These are phyloP conservation scores for Amphipyra berbera DNA, from an alignment of 2,888 invertebrate genomes.

Conservation along the genomic window DNA sequence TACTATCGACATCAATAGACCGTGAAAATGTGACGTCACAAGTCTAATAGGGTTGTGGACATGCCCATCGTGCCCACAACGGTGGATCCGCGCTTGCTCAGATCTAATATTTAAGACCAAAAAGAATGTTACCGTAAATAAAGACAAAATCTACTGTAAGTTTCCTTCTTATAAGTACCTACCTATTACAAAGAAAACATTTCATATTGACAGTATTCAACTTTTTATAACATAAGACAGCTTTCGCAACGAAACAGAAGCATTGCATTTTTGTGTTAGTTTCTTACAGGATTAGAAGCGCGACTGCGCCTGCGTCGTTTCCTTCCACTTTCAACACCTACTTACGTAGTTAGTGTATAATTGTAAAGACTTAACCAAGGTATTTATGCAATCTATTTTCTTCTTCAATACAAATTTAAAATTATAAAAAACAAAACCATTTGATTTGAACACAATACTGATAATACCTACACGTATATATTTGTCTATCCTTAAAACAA, in stretches of 20 bases:
- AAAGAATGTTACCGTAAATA: too few relatives aligned
- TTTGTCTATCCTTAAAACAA: conserved; percentile 32
- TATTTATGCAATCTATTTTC: not conserved
- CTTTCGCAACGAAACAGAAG: not conserved
- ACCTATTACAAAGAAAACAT: not conserved
- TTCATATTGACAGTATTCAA: conserved; percentile 10
- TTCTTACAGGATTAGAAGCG: too few relatives aligned
- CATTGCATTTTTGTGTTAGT: not conserved
- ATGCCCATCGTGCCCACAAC: too few relatives aligned
- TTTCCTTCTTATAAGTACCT: too few relatives aligned
- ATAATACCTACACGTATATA: conserved; percentile 7
- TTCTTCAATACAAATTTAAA: not conserved
- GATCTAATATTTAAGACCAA: too few relatives aligned
- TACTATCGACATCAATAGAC: too few relatives aligned
- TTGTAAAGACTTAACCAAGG: not conserved
- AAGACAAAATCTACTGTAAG: too few relatives aligned
- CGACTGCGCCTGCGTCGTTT: too few relatives aligned
- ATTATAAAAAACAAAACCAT: not conserved
- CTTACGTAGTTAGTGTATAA: not conserved
- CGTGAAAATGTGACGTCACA: too few relatives aligned
- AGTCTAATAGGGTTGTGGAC: too few relatives aligned
- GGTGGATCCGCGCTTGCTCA: too few relatives aligned
- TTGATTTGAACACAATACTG: conserved; percentile 46
- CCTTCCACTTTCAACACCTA: not conserved
- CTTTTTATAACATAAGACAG: not conserved